Conservation (phyloP, 2,113 vertebrate species). For the Piaya cayana region DNA sequence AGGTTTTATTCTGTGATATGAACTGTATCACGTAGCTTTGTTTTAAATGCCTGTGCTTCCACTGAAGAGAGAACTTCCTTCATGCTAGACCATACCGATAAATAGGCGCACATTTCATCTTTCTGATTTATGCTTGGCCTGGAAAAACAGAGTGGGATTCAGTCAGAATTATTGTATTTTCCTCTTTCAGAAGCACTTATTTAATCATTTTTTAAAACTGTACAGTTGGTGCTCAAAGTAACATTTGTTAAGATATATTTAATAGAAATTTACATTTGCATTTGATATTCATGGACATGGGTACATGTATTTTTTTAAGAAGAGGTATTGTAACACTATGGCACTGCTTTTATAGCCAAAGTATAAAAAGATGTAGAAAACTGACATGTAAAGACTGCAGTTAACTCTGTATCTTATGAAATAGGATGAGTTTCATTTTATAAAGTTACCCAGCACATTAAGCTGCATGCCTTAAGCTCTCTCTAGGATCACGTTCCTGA, state of each 20-base stretch:
- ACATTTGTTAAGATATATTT: constrained; percentile 82
- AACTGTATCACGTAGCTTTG: constrained; percentile 29
- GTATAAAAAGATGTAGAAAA: constrained; percentile 71
- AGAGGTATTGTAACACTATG: constrained; percentile 82
- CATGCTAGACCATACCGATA: constrained; percentile 1
- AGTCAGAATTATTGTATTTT: constrained; percentile 61
- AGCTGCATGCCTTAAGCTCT: constrained; percentile 82
- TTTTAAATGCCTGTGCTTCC: constrained; percentile 14
- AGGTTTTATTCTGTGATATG: background rate
- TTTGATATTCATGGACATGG: constrained; percentile 81
- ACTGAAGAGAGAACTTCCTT: constrained; percentile 1
- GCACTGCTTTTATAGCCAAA: constrained; percentile 83
- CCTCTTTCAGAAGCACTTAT: constrained; percentile 79
- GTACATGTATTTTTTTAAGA: constrained; percentile 87
- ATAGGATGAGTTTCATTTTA: constrained; percentile 76
- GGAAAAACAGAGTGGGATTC: constrained; percentile 56
- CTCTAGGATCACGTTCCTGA: constrained; percentile 65
- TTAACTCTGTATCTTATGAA: constrained; percentile 71
- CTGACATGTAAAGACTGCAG: constrained; percentile 77
- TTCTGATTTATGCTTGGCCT: constrained; percentile 27
- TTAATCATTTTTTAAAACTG: constrained; percentile 78
- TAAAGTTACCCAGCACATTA: constrained; percentile 72
- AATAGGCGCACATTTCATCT: constrained; percentile 48
- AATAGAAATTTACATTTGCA: constrained; percentile 79
- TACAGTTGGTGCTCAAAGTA: constrained; percentile 84